phyloP scores from a whole-genome alignment of 2,797 vertebrate genomes.

The Esox masquinongy region DNA sequence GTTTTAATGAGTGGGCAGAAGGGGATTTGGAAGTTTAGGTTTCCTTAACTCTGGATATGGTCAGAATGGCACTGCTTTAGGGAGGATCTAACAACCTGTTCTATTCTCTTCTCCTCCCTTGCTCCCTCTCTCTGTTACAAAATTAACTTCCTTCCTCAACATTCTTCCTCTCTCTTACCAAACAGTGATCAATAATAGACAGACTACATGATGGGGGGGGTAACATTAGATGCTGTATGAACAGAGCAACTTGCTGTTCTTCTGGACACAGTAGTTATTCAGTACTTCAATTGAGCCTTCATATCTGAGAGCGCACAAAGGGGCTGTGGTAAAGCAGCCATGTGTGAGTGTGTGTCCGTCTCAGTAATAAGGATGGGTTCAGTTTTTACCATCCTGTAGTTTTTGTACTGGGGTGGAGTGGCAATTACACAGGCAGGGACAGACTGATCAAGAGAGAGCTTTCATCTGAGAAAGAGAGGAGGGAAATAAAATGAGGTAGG shows the following conservation, averaged over 20 bases:
- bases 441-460: constrained; percentile 9
- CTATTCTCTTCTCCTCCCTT: no score
- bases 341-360: constrained; percentile 14
- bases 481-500: not conserved
- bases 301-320: not conserved
- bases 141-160: no score
- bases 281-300: not conserved
- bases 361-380: constrained; percentile 6
- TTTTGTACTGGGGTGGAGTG: constrained; percentile 11
- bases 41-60: no score
- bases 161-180: no score
- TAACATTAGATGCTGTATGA: not conserved
- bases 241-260: not conserved
- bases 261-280: not conserved
- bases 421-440: constrained; percentile 13
- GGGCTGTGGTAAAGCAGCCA: not conserved
- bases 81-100: no score
- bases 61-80: no score
- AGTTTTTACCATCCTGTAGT: constrained; percentile 6
- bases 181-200: no score
- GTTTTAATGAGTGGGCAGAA: no score
- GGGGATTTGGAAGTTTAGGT: no score
- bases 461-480: constrained; percentile 6
- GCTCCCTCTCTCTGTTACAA: no score
- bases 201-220: not conserved